Evolutionary conservation across 2,888 invertebrate species (phyloP), one percentile per base, ranked within the genome.

Genomic region (Agrochola lota): DNA sequence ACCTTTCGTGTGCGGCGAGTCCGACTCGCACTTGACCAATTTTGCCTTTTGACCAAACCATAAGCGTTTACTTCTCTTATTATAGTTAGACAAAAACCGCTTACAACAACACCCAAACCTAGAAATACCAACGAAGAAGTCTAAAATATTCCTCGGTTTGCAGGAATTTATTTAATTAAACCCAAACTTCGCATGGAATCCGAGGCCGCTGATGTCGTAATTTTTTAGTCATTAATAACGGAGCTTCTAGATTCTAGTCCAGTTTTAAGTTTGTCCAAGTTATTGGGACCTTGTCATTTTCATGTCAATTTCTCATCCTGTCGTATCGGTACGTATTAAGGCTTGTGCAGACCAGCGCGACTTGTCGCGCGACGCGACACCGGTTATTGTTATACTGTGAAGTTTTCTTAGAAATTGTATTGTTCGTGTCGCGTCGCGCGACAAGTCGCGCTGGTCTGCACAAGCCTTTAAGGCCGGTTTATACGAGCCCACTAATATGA

Each of bases 131-230:
- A 26, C 4, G 20, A 30, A 49, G 9, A 43, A 8, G 46, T 71
- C 35, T n/a, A 8, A 72, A 71, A 78, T 63, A 35, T 71, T 80
- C 20, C 26, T 55, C 17, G 43, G 43, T 23, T n/a, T 17, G 17
- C 15, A 80, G 46, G 72, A 71, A 78, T 78, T 78, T 57, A 57
- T 80, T 78, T 63, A 15, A 78, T 78, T 80, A 72, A 80, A 40
- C 15, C 55, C 26, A 23, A 30, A 40, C 20, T 55, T 52, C 11
- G 63, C n/a, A 7, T 11, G 49, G 70, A 60, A 70, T 30, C n/a
- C 1, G 30, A 80, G 23, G 11, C 12, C 17, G 4, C 30, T 26
- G 60, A 35, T 52, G n/a, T 69, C 30, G 43, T 71, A 49, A 26
- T 80, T 26, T 60, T 52, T 71, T 40, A 52, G 5, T 63, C 26